These are phyloP conservation scores for Psittacula cyanocephala DNA, from an alignment of 2,113 vertebrate species.

Conservation along the genomic window DNA sequence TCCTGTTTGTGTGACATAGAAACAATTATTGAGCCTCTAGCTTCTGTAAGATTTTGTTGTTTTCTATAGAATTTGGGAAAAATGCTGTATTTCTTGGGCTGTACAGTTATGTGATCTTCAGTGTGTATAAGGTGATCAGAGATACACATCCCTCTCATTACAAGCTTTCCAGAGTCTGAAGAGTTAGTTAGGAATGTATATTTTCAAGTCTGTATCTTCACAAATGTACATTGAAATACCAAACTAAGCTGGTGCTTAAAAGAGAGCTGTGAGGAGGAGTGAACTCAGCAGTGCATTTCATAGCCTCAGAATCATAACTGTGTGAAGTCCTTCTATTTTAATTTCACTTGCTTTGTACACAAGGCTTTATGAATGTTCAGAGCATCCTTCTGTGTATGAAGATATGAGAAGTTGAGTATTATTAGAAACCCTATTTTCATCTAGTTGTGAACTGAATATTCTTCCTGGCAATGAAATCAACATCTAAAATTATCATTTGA, in stretches of 20 bases:
- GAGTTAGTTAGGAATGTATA: neutral
- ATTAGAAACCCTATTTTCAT: slow-evolving; percentile 15
- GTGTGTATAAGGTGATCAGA: neutral
- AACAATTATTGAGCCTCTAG: neutral
- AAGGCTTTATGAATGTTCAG: neutral
- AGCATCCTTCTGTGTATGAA: neutral
- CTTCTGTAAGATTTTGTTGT: neutral
- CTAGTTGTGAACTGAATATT: neutral
- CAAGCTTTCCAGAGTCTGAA: neutral
- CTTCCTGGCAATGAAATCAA: neutral
- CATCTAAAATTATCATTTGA: slow-evolving; percentile 18
- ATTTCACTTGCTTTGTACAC: neutral
- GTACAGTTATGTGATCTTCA: neutral
- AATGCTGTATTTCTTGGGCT: neutral
- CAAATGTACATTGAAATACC: neutral
- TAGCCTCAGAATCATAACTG: neutral
- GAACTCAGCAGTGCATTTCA: neutral
- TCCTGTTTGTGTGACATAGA: neutral
- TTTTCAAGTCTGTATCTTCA: neutral
- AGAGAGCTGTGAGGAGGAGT: neutral
- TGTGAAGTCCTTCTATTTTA: neutral
- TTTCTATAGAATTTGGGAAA: neutral
- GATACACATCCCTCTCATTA: neutral
- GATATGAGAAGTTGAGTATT: neutral
- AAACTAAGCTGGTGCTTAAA: neutral